Evolutionary conservation across 2,113 vertebrate genomes (phyloP), one percentile per base, ranked within the genome.

Genomic region (Prietella phreatophila): DNA sequence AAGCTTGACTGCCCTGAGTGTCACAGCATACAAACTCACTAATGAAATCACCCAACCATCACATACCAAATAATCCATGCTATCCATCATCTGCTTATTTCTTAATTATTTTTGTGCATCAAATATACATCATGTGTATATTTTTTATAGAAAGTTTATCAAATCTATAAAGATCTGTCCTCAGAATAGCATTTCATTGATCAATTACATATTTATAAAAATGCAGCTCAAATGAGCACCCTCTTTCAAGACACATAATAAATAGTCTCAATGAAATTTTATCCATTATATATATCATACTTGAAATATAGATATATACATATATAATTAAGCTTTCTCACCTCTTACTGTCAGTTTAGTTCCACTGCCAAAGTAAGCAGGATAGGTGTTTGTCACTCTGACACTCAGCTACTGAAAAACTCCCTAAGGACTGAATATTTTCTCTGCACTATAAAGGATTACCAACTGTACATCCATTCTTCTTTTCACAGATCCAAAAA

Each of bases 271-370:
- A 39, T 82, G 3, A 81, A 58, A 56, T 33, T 22, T 17, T 1
- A 10, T 33, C 3, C 15, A 33, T 80, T 20, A 56, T 6, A 30
- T 6, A 55, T 19, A 17, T 30, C 27, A 30, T 15, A 17, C 27
- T 30, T 47, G 10, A 39, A 71, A 65, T 73, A 61, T 61, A 61
- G 10, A 39, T 39, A 65, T 73, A 61, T 61, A 61, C 2, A 61
- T 22, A 65, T 36, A 58, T 4, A 83, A 39, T 47, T 15, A 50
- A 89, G 89, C 86, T 88, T 91, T 90, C 93, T 89, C 91, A 81
- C 36, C 97, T 94, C 0, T 93, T 94, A 87, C 90, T 87, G 86
- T 87, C 61, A 97, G 93, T 89, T 93, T 96, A 87, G 96, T 97
- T 53, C 96, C 96, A 9, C 4, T 22, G 33, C 96, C 96, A 3